These are phyloP conservation scores for Tringa solitaria DNA, from an alignment of 2,113 vertebrate genomes.

Conservation along the genomic window DNA sequence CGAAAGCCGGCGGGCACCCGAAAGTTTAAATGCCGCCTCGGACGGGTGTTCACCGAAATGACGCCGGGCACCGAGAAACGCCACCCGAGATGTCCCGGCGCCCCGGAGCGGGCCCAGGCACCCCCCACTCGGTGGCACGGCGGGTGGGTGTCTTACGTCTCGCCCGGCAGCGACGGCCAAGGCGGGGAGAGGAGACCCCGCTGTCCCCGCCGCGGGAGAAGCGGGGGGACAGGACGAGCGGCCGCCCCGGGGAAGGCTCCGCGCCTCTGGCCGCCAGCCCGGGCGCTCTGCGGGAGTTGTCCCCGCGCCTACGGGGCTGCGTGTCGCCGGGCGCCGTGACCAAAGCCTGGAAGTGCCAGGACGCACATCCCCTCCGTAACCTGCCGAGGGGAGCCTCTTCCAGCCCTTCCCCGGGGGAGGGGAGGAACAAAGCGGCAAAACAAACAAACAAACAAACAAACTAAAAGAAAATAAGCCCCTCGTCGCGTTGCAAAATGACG, in stretches of 20 bases:
- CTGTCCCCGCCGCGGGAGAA: not conserved
- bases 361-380: slow-evolving; percentile 18
- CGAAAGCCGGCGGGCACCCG: not conserved
- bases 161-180: not conserved
- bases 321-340: not conserved
- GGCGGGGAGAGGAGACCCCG: not conserved
- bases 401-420: not conserved
- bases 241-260: not conserved
- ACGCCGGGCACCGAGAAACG: not conserved
- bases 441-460: not conserved
- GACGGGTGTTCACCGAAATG: not conserved
- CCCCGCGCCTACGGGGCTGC: not conserved
- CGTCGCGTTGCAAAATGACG: not conserved
- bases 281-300: not conserved
- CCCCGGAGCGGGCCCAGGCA: not conserved
- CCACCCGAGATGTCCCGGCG: not conserved
- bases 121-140: not conserved
- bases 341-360: slow-evolving; percentile 40
- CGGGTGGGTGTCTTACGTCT: not conserved
- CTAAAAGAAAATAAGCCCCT: not conserved
- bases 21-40: not conserved
- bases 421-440: not conserved
- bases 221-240: not conserved
- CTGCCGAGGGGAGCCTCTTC: slow-evolving; percentile 16
- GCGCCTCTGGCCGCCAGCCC: not conserved